Evolutionary conservation across 2,888 invertebrate genomes (phyloP).

Genomic region (Sclerodermus sp.): DNA sequence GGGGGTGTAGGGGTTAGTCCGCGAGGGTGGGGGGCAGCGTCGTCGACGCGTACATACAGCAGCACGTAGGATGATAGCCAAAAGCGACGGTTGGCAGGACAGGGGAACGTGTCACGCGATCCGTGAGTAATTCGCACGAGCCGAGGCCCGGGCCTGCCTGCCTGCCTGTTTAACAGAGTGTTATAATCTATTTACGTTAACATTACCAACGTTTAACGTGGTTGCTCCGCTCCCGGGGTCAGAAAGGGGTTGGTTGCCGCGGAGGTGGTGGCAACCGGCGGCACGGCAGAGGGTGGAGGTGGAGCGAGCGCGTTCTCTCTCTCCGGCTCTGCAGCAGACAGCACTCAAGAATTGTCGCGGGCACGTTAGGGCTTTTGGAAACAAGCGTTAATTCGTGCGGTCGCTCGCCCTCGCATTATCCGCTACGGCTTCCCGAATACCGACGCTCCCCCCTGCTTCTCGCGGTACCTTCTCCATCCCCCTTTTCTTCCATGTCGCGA

Average conservation of each 20-base stretch:
- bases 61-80: conserved; percentile 51
- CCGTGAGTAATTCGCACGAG: conserved; percentile 58
- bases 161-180: conserved; percentile 58
- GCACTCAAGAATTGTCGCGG: conserved; percentile 58
- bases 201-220: conserved; percentile 58
- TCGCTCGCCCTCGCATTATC: conserved; percentile 38
- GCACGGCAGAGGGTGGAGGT: conserved; percentile 15
- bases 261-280: conserved; percentile 19
- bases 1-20: conserved; percentile 5
- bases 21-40: conserved; percentile 23
- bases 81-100: conserved; percentile 54
- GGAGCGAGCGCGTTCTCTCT: conserved; percentile 13
- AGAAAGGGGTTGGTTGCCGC: conserved; percentile 38
- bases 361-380: conserved; percentile 56
- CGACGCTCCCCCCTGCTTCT: background rate
- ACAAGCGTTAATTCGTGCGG: conserved; percentile 55
- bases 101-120: conserved; percentile 57
- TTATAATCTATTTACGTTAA: conserved; percentile 60
- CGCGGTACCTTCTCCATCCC: no score
- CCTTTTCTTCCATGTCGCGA: no score
- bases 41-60: conserved; percentile 39
- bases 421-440: conserved; percentile 21
- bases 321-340: conserved; percentile 52
- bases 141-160: conserved; percentile 41
- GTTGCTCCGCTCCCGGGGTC: conserved; percentile 50